Base-by-base conservation (phyloP, 2,888 invertebrate species). In the Meta bourneti region DNA sequence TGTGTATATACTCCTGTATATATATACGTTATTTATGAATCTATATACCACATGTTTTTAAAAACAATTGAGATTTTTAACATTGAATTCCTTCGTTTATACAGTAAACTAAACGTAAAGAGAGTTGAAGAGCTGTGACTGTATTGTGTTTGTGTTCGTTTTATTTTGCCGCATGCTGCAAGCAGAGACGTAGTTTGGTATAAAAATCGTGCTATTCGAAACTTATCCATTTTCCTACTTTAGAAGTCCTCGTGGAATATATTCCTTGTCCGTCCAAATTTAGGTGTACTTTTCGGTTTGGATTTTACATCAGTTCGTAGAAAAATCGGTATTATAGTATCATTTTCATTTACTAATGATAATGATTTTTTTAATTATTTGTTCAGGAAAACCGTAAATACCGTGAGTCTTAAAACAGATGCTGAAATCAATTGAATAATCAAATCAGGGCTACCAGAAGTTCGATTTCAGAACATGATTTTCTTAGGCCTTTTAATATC, bases 201-300 rank as follows among this genome's bases (percentile, higher is more conserved):
- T 16, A 16, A 61, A 61, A 61, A 61, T 34, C 34, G 61, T 61
- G 61, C 61, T 61, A 16, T 61, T 61, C 61, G 16, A 9, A 11
- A 61, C 61, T 61, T 61, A 16, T 61, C 61, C 61, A 61, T 61
- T 61, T 61, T 61, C 61, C 61, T 61, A 61, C 61, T 7, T 61
- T 61, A 61, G 61, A 61, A 61, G 61, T 61, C 61, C 61, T 61
- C 61, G 61, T 61, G 61, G 61, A 61, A 61, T 16, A 61, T 87
- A 61, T 54, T 52, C 79, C 80, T 71, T 79, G 79, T 87, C 87
- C 87, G 87, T 87, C 87, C 87, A 87, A 87, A 87, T 80, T 81
- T 87, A 87, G 79, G 11, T 85, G 83, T 85, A 75, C 9, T 49
- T 71, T 79, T 86, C 52, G 61, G 61, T 61, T 61, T 61, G 61